phyloP scores from a whole-genome alignment of 2,888 invertebrate species.

The Napeogenes sylphis region DNA sequence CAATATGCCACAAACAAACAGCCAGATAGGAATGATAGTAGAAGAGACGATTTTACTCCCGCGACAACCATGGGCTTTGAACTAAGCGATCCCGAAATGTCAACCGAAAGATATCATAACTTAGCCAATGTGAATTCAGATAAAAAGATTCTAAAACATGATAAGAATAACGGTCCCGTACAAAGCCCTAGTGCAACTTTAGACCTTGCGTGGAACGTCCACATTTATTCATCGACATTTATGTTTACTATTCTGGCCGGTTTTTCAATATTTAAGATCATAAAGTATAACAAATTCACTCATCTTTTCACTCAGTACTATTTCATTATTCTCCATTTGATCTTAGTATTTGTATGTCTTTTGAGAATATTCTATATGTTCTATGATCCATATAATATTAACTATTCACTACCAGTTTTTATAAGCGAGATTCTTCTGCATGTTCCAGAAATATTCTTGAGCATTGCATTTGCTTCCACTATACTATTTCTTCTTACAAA shows the following conservation, averaged over 20 bases:
- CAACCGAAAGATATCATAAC: conserved; percentile 77
- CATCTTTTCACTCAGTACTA: conserved; percentile 92
- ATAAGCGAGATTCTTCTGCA: conserved; percentile 90
- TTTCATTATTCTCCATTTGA: conserved; percentile 89
- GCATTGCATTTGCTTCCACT: conserved; percentile 92
- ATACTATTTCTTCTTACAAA: conserved; percentile 90
- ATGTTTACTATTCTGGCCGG: conserved; percentile 90
- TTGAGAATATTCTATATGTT: conserved; percentile 91
- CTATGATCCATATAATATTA: conserved; percentile 95
- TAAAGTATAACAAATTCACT: conserved; percentile 90
- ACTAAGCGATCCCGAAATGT: conserved; percentile 69
- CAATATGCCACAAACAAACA: conserved; percentile 67
- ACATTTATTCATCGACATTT: conserved; percentile 91
- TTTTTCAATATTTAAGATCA: conserved; percentile 90
- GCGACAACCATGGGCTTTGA: conserved; percentile 72
- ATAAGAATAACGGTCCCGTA: conserved; percentile 60
- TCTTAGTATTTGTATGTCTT: conserved; percentile 88
- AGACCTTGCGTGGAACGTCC: conserved; percentile 94
- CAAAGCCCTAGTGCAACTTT: conserved; percentile 80
- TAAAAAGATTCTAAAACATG: conserved; percentile 66
- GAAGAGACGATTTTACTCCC: conserved; percentile 61
- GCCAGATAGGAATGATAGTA: conserved; percentile 52
- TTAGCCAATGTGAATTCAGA: conserved; percentile 78
- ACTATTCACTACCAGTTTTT: conserved; percentile 85
- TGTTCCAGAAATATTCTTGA: conserved; percentile 90